Evolutionary conservation across 2,113 vertebrate genomes (phyloP), one percentile per base, ranked within the genome.

Genomic region (Pygoscelis adeliae): DNA sequence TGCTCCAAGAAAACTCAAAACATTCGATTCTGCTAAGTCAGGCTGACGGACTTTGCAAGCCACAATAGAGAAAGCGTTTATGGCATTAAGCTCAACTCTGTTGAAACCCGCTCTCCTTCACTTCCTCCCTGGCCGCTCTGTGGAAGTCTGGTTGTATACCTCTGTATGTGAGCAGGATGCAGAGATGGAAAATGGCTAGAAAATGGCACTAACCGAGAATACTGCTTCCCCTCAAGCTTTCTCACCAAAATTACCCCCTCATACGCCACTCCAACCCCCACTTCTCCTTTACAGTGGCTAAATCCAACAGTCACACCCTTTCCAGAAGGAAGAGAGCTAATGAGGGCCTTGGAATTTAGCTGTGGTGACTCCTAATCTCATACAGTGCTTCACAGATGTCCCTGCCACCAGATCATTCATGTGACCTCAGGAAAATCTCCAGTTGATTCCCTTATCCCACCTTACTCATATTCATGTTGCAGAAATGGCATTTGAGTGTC

Each of bases 121-220:
- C 26, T 30, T 38, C n/a, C 26, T 65, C 36, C 44, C 49, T 18
- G 36, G 32, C 34, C 2, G 1, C 49, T 30, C 34, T 47, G 38
- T 11, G 20, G 72, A 71, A 65, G 36, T 58, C 13, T 3, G 3
- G 49, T 9, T 56, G 30, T 14, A 34, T 32, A 70, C 38, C 36
- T 42, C 6, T 16, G 14, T 22, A 18, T 2, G 10, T 27, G 3
- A 74, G 55, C 1, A 0, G 19, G 11, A 49, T 10, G 12, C 47
- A 53, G 63, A 53, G 29, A 36, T 9, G n/a, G 26, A 42, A 90
- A 29, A 44, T 5, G 27, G 72, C 16, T 58, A 50, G 36, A n/a
- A 58, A 65, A 73, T 19, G 38, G 42, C 38, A 58, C 7, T 12
- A 27, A 40, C 38, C 0, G 0, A 59, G 34, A 71, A 82, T 6